A percentile compares a stretch with the other conserved stretches of the same genome.
phyloP scores from a whole-genome alignment of 2,888 invertebrate genomes.

The Pegoplata infirma region DNA sequence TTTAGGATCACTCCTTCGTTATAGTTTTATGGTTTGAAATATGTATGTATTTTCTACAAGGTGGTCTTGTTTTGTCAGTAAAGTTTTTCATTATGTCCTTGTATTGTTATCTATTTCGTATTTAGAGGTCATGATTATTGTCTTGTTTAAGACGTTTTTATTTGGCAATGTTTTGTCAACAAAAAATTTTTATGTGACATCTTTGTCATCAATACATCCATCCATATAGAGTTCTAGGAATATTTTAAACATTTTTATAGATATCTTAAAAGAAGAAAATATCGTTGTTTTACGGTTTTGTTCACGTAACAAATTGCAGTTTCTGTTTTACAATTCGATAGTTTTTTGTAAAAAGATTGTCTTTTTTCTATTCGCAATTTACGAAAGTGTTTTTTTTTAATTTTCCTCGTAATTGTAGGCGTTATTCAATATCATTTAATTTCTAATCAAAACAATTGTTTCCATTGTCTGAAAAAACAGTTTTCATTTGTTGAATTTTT shows the following conservation, averaged over 20 bases:
- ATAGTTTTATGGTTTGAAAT: conserved; percentile 8
- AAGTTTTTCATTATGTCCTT: conserved; percentile 19
- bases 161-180: conserved; percentile 57
- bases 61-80: conserved; percentile 63
- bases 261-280: no score
- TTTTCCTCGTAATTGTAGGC: conserved; percentile 46
- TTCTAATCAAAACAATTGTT: conserved; percentile 18
- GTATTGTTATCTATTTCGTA: not conserved
- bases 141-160: conserved; percentile 45
- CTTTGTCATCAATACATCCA: conserved; percentile 21
- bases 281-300: not conserved
- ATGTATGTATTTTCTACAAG: conserved; percentile 30
- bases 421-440: conserved; percentile 28
- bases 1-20: conserved; percentile 58
- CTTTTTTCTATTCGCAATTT: conserved; percentile 40
- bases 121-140: conserved; percentile 35
- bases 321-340: not conserved
- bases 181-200: conserved; percentile 47
- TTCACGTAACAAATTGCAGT: conserved; percentile 3
- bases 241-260: not conserved
- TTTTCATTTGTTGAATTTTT: not conserved
- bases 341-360: not conserved
- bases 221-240: conserved; percentile 38
- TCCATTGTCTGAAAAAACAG: conserved; percentile 10
- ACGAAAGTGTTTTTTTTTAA: conserved; percentile 36